Percentiles rank a stretch among this genome's conserved stretches.
These are phyloP conservation scores for Eubasilissa splendida DNA, from an alignment of 2,888 invertebrate genomes.

Conservation along the genomic window DNA sequence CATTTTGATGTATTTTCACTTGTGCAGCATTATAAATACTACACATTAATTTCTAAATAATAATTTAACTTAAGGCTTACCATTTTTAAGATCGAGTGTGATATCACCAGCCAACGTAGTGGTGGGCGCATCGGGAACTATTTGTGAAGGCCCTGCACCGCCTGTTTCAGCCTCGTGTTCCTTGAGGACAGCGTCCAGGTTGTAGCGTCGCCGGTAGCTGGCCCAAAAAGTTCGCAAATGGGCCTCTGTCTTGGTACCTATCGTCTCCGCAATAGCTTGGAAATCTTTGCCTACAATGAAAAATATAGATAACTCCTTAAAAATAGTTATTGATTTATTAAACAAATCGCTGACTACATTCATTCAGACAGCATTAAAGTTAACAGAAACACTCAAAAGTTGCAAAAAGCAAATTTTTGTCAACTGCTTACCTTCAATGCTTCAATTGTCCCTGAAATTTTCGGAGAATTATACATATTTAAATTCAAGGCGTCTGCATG, in stretches of 20 bases:
- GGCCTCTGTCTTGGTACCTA: conserved; percentile 95
- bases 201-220: conserved; percentile 91
- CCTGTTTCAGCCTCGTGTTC: conserved; percentile 89
- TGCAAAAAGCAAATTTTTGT: too few species aligned
- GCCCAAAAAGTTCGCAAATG: conserved; percentile 94
- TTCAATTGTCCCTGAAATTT: too few species aligned
- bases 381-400: too few species aligned
- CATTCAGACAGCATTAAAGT: too few species aligned
- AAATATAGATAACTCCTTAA: conserved; percentile 14
- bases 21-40: too few species aligned
- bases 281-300: conserved; percentile 82
- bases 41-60: not conserved
- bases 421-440: too few species aligned
- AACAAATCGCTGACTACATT: not conserved
- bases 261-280: conserved; percentile 93
- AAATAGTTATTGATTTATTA: not conserved
- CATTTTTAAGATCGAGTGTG: conserved; percentile 39
- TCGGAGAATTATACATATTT: too few species aligned
- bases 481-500: too few species aligned
- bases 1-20: too few species aligned
- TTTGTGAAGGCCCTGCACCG: conserved; percentile 59
- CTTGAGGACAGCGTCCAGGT: conserved; percentile 88
- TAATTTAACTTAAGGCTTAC: conserved; percentile 6
- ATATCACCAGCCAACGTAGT: not conserved
- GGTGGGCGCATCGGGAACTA: not conserved